Evolutionary conservation across 2,888 invertebrate genomes (phyloP).

Genomic region (Calliscelio sp.): DNA sequence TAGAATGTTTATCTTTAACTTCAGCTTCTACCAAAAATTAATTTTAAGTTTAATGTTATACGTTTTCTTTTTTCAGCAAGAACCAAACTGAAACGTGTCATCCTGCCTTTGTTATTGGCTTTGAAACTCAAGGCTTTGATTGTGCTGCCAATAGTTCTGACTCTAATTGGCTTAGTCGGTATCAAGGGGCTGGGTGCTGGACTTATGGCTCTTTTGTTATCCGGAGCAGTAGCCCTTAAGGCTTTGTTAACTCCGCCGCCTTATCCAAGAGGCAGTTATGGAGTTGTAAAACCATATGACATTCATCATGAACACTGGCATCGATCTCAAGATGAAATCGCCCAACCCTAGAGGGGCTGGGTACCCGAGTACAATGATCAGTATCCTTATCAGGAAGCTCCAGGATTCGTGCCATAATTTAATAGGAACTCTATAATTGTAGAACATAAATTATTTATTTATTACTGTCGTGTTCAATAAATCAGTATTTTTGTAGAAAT

Average conservation of each 20-base stretch:
- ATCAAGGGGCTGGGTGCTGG: constrained; percentile 89
- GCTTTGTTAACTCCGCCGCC: constrained; percentile 81
- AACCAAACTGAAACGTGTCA: constrained; percentile 88
- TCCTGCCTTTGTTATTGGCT: constrained; percentile 88
- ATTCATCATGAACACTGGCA: constrained; percentile 85
- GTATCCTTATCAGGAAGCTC: constrained; percentile 82
- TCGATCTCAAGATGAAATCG: constrained; percentile 83
- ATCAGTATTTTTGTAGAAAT: constrained; percentile 60
- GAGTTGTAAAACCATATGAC: constrained; percentile 83
- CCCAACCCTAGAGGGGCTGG: constrained; percentile 83
- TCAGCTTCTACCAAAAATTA: too few species aligned
- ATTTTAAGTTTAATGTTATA: too few species aligned
- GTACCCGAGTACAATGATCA: constrained; percentile 82
- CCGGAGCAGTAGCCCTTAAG: constrained; percentile 86
- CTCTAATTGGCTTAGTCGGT: constrained; percentile 88
- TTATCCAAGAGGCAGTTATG: constrained; percentile 82
- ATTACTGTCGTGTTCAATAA: constrained; percentile 67
- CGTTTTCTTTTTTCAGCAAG: constrained; percentile 85
- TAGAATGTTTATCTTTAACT: too few species aligned
- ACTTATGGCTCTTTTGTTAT: constrained; percentile 88
- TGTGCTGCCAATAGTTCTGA: constrained; percentile 88
- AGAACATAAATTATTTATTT: constrained; percentile 76
- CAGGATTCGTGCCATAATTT: constrained; percentile 69
- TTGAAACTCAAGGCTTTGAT: constrained; percentile 89
- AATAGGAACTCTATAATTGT: constrained; percentile 50